Conservation (phyloP, 92 coral and sea anemone species). For the Phenganax stokvisi region DNA sequence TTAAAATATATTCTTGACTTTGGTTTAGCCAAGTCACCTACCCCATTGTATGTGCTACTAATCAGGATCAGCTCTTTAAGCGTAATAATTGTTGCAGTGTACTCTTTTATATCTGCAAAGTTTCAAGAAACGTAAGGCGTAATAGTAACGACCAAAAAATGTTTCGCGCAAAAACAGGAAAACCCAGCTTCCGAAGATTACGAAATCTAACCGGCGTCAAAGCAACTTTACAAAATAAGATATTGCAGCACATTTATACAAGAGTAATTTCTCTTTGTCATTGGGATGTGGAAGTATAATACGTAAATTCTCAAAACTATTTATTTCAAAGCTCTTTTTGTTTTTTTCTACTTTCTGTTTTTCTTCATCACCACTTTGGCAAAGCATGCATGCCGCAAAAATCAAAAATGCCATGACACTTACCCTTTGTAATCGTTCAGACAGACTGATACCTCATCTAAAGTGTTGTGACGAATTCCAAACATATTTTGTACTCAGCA, state of each 20-base stretch:
- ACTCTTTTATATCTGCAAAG: background rate
- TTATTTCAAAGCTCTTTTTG: background rate
- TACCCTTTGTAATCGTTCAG: background rate
- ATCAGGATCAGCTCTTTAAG: too few relatives aligned
- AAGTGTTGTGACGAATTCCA: conserved; percentile 15
- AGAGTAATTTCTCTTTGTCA: too few relatives aligned
- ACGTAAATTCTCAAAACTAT: background rate
- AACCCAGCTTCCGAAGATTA: background rate
- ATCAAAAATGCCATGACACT: background rate
- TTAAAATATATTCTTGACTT: too few relatives aligned
- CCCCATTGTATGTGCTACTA: too few relatives aligned
- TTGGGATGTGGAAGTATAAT: background rate
- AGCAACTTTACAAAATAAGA: background rate
- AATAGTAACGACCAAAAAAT: background rate
- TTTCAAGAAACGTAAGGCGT: background rate
- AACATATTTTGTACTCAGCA: background rate
- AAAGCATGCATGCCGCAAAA: background rate
- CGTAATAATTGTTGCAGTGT: background rate
- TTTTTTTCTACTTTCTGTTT: background rate
- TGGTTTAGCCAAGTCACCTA: too few relatives aligned
- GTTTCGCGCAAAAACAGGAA: conserved; percentile 2
- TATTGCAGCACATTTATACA: too few relatives aligned
- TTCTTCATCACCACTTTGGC: too few relatives aligned
- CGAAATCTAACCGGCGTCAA: conserved; percentile 10
- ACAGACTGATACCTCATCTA: conserved; percentile 4